A percentile compares a stretch with the other conserved stretches of the same genome.
Conservation (phyloP, 53 echinoderm and acorn worm species). For the Astropecten irregularis region DNA sequence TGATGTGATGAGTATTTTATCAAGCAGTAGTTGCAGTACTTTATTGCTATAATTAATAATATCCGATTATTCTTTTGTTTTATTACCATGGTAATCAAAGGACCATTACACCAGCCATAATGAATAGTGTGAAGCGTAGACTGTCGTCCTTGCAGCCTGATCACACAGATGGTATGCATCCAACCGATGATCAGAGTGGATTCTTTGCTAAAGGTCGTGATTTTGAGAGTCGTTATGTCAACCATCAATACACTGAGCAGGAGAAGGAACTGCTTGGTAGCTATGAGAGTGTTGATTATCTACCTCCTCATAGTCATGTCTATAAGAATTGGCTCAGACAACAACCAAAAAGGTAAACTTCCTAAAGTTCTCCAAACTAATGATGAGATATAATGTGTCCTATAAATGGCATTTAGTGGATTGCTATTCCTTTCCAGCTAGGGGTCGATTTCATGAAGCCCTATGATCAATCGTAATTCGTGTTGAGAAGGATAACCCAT, state of each 20-base stretch:
- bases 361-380: neutral
- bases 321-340: slow-evolving; percentile 96
- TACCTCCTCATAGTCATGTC: slow-evolving; percentile 96
- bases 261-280: slow-evolving; percentile 82
- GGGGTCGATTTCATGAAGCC: too few species aligned
- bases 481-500: too few species aligned
- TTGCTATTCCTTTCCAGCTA: too few species aligned
- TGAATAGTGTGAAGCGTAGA: slow-evolving; percentile 13
- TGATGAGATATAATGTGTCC: too few species aligned
- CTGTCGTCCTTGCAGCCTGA: neutral
- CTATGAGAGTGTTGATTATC: slow-evolving; percentile 95
- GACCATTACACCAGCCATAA: too few species aligned
- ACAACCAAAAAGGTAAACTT: slow-evolving; percentile 95
- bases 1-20: too few species aligned
- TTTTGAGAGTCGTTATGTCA: slow-evolving; percentile 93
- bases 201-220: slow-evolving; percentile 98
- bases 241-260: slow-evolving; percentile 94
- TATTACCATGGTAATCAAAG: too few species aligned
- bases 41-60: too few species aligned
- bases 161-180: slow-evolving; percentile 68
- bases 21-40: too few species aligned
- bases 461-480: too few species aligned
- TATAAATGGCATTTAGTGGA: too few species aligned
- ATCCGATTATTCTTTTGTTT: too few species aligned
- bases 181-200: slow-evolving; percentile 86